Percentiles rank a stretch among this genome's conserved stretches.
These are phyloP conservation scores for Adela reaumurella DNA, from an alignment of 2,888 invertebrate species.

Conservation along the genomic window DNA sequence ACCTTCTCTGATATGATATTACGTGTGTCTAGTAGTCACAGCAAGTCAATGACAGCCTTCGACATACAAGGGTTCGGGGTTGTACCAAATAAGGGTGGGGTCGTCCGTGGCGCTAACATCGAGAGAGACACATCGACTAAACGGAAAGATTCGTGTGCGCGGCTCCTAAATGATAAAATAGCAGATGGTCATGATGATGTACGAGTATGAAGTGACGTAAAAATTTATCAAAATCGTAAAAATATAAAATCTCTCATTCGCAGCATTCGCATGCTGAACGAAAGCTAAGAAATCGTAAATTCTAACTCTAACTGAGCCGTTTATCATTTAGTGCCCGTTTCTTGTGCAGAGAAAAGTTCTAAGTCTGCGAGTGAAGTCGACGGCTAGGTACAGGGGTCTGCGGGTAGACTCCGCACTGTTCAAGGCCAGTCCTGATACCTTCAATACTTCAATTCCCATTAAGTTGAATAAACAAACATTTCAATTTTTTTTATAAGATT, in stretches of 20 bases:
- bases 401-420: no score
- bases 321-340: constrained; percentile 51
- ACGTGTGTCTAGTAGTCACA: no score
- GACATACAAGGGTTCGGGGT: constrained; percentile 5
- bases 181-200: constrained; percentile 23
- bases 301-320: constrained; percentile 31
- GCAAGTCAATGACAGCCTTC: no score
- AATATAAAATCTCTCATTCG: constrained; percentile 11
- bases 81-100: constrained; percentile 24
- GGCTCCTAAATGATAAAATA: constrained; percentile 54
- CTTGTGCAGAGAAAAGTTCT: constrained; percentile 37
- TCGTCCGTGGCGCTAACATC: constrained; percentile 29
- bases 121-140: constrained; percentile 20
- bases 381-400: not conserved
- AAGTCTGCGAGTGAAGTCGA: constrained; percentile 7
- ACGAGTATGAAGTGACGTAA: constrained; percentile 1
- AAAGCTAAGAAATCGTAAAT: constrained; percentile 25
- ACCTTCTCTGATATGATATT: no score
- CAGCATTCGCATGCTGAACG: constrained; percentile 37
- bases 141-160: constrained; percentile 25
- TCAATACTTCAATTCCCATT: no score
- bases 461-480: no score
- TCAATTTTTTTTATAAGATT: no score
- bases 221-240: not conserved
- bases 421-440: no score